Percentiles rank a stretch among this genome's conserved stretches.
Conservation (phyloP, 1,140 invertebrate genomes). For the Drosophila lini region DNA sequence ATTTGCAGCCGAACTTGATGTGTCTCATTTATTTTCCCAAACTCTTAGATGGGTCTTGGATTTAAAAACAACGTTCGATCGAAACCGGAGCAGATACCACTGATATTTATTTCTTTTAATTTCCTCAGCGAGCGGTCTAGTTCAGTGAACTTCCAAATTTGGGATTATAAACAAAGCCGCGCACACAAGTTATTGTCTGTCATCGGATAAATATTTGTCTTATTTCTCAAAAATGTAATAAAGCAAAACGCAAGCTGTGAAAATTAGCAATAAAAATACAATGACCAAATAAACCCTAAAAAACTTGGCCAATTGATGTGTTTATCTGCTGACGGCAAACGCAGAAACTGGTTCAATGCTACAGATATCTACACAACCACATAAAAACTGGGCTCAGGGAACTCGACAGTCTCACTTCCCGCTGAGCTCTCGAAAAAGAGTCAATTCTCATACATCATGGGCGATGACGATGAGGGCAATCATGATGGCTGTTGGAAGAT, state of each 20-base stretch:
- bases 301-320: constrained; percentile 56
- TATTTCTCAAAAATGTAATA: constrained; percentile 31
- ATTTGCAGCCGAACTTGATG: constrained; percentile 17
- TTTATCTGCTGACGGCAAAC: constrained; percentile 32
- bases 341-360: constrained; percentile 31
- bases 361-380: constrained; percentile 36
- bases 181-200: constrained; percentile 31
- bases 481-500: constrained; percentile 27
- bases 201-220: constrained; percentile 32
- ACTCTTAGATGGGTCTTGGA: not conserved
- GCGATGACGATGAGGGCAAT: constrained; percentile 32
- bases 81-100: constrained; percentile 10
- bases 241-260: constrained; percentile 59
- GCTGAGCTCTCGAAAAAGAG: constrained; percentile 47
- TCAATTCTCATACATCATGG: constrained; percentile 50
- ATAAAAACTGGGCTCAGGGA: constrained; percentile 31
- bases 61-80: constrained; percentile 6
- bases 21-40: constrained; percentile 13
- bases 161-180: constrained; percentile 41
- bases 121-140: constrained; percentile 11
- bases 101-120: constrained; percentile 10
- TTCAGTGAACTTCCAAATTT: constrained; percentile 39
- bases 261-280: constrained; percentile 62
- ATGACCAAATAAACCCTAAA: constrained; percentile 37
- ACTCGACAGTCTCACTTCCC: constrained; percentile 11